Percentiles rank a stretch among this genome's conserved stretches.
Conservation (phyloP, 1,140 invertebrate genomes). For the Drosophila pseudoananassae region DNA sequence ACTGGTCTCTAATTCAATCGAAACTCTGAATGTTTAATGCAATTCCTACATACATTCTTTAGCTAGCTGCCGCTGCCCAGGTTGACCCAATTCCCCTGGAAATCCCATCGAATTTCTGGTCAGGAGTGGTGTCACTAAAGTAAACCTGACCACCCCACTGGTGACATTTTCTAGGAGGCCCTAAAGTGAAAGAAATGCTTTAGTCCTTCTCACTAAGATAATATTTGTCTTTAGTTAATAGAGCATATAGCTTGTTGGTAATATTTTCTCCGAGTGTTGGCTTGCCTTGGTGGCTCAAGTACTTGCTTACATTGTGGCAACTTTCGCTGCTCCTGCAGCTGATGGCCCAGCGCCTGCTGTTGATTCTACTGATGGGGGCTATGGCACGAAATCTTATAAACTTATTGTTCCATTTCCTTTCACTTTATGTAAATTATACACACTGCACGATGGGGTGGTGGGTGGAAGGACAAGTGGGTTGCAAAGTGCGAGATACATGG, state of each 20-base stretch:
- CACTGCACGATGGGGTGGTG: neutral
- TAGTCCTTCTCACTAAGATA: neutral
- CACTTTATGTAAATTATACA: conserved; percentile 77
- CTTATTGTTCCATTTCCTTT: conserved; percentile 79
- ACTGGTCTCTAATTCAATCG: conserved; percentile 27
- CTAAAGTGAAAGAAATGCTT: neutral
- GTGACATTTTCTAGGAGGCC: conserved; percentile 36
- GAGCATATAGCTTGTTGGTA: too few relatives aligned
- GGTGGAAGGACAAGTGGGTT: neutral
- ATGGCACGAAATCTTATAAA: conserved; percentile 58
- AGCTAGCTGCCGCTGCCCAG: conserved; percentile 25
- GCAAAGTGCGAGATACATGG: conserved; percentile 19
- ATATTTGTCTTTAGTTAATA: too few relatives aligned
- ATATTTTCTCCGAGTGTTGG: conserved; percentile 10
- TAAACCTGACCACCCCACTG: conserved; percentile 33
- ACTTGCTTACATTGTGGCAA: conserved; percentile 57
- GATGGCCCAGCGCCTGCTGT: conserved; percentile 21
- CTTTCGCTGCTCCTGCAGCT: conserved; percentile 69
- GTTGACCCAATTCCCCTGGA: conserved; percentile 67
- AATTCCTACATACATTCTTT: conserved; percentile 10
- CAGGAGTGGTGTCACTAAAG: conserved; percentile 22
- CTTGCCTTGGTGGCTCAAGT: conserved; percentile 57
- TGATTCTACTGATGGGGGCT: conserved; percentile 12
- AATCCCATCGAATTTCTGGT: conserved; percentile 34
- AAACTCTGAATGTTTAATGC: conserved; percentile 40